These are phyloP conservation scores for Actinernus sp. DNA, from an alignment of 92 coral and sea anemone genomes.

Conservation along the genomic window DNA sequence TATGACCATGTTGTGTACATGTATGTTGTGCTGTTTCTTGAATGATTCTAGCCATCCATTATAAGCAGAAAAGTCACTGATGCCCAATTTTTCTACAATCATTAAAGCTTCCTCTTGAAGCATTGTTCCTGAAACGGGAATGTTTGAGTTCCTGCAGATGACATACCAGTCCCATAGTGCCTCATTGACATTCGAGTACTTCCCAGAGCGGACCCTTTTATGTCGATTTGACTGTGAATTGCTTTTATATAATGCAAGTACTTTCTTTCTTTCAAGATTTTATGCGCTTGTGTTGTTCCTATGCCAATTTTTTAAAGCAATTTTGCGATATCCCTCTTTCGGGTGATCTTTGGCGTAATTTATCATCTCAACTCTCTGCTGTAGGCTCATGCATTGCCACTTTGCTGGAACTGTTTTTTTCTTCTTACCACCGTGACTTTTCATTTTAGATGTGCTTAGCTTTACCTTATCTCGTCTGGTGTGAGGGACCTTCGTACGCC, in stretches of 20 bases:
- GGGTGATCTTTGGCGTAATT: too few relatives aligned
- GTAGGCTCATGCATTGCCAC: too few relatives aligned
- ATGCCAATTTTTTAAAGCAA: conserved; percentile 32
- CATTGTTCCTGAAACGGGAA: conserved; percentile 54
- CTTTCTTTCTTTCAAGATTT: too few relatives aligned
- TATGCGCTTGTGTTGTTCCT: conserved; percentile 44
- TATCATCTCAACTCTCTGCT: too few relatives aligned
- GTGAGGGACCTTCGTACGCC: too few relatives aligned
- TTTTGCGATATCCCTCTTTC: too few relatives aligned
- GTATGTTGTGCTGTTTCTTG: conserved; percentile 45
- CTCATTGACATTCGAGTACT: conserved; percentile 41
- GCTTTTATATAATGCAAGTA: conserved; percentile 29
- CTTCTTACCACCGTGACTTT: too few relatives aligned
- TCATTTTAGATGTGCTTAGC: too few relatives aligned
- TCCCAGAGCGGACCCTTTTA: too few relatives aligned
- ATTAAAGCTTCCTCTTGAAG: conserved; percentile 60
- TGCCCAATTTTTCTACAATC: conserved; percentile 54
- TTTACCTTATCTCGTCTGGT: too few relatives aligned
- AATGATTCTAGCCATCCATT: conserved; percentile 56
- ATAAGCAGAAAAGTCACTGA: conserved; percentile 43
- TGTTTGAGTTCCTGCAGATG: conserved; percentile 27
- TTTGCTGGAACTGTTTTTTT: too few relatives aligned
- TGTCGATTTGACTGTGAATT: conserved; percentile 14
- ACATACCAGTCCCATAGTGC: conserved; percentile 53
- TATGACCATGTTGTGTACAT: conserved; percentile 15